Evolutionary conservation across 2,113 vertebrate species (phyloP), one percentile per base, ranked within the genome.

Genomic region (Hypocryptadius cinnamomeus): DNA sequence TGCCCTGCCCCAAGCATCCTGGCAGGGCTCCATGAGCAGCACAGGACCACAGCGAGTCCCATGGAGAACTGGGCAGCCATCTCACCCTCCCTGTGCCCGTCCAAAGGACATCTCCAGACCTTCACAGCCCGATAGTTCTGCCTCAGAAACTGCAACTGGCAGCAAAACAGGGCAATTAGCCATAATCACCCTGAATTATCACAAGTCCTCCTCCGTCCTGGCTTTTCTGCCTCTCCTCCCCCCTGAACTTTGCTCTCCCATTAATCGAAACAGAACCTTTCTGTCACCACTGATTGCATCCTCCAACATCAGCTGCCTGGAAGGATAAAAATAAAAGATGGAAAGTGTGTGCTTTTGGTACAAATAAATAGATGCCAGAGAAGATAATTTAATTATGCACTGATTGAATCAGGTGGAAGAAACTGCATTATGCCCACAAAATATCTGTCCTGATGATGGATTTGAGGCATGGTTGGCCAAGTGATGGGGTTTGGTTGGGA

Each of bases 261-360:
- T 92, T 82, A 94, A 93, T 90, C 0, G 6, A 81, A 92, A 78
- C 73, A 92, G 93, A 92, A 94, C 78, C 72, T 93, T 95, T 92
- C 90, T 92, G 79, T 94, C 93, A 85, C 60, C 51, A 6, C 76
- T 66, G 90, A 94, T 94, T 90, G 82, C 65, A 37, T 48, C 0
- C 3, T 54, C 79, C 60, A 31, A 23, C 53, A 47, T 88, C 77
- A 73, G 64, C 60, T 94, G 90, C 90, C 88, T 60, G 72, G 73
- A 86, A 93, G 51, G 78, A 90, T 74, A 54, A 85, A 96, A 93
- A 84, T 78, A 90, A 88, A 94, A 66, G 50, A 31, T 90, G 85
- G 82, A 64, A 92, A 84, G 65, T 1, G 2, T 39, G 54, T 69
- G 72, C 47, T 53, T 71, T 96, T 78, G 30, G 20, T 74, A 80